A percentile compares a stretch with the other conserved stretches of the same genome.
Evolutionary conservation across 2,797 vertebrate genomes (phyloP).

Genomic region (Lithobates pipiens): DNA sequence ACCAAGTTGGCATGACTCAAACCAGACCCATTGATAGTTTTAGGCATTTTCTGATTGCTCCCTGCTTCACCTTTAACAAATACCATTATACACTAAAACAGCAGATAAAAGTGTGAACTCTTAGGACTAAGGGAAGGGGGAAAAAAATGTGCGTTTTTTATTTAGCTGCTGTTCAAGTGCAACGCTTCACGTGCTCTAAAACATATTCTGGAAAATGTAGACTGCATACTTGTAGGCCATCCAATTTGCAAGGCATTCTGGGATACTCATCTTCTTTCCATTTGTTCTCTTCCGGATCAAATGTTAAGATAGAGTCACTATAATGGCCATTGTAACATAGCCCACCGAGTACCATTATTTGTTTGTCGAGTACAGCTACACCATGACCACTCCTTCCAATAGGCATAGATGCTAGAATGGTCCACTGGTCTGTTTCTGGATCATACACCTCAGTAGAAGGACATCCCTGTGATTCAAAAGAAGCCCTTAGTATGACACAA

Average conservation of each 20-base stretch:
- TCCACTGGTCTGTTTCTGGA: constrained; percentile 95
- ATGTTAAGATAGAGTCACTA: constrained; percentile 98
- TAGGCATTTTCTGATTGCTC: constrained; percentile 7
- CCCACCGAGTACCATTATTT: constrained; percentile 98
- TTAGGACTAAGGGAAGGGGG: constrained; percentile 12
- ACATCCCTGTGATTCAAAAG: constrained; percentile 98
- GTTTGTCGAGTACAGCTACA: constrained; percentile 94
- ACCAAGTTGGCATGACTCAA: not conserved
- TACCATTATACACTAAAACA: constrained; percentile 9
- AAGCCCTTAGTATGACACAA: constrained; percentile 95
- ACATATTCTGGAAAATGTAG: constrained; percentile 97
- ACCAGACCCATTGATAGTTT: constrained; percentile 6
- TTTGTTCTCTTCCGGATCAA: constrained; percentile 98
- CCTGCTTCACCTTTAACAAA: constrained; percentile 11
- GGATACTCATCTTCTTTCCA: constrained; percentile 99
- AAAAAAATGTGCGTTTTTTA: constrained; percentile 1
- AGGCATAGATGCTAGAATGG: constrained; percentile 97
- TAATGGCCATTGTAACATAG: constrained; percentile 99
- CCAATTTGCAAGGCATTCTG: constrained; percentile 98
- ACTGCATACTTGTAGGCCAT: constrained; percentile 98
- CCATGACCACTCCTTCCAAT: constrained; percentile 97
- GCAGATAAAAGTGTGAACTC: constrained; percentile 14
- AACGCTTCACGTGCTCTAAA: constrained; percentile 94
- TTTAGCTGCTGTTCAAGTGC: constrained; percentile 82
- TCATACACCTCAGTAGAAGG: constrained; percentile 98